These are phyloP conservation scores for Galago senegalensis DNA, from an alignment of 2,797 vertebrate species.

Conservation along the genomic window DNA sequence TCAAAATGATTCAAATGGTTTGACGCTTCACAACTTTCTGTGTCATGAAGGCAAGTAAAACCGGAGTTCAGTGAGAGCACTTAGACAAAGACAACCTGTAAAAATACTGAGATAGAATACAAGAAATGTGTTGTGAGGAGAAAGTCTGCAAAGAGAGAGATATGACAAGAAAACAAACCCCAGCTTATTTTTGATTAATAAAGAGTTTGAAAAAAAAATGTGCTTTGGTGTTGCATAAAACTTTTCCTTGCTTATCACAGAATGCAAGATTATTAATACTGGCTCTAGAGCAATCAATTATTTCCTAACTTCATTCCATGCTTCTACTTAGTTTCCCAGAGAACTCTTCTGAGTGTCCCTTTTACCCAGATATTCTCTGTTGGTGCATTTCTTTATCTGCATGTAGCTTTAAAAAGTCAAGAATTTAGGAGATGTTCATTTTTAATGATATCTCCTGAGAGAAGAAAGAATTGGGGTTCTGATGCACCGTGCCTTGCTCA, in stretches of 20 bases:
- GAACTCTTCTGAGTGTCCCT: background rate
- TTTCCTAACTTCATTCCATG: background rate
- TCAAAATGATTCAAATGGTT: slow-evolving; percentile 67
- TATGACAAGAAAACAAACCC: background rate
- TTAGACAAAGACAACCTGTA: background rate
- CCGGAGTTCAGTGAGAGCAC: background rate
- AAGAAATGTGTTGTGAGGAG: background rate
- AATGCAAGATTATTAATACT: slow-evolving; percentile 68
- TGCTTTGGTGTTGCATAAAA: slow-evolving; percentile 81
- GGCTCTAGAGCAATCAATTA: background rate
- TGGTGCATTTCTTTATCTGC: slow-evolving; percentile 66
- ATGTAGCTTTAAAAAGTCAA: slow-evolving; percentile 56
- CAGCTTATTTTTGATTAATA: background rate
- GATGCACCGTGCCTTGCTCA: background rate
- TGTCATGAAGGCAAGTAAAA: background rate
- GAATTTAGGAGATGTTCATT: slow-evolving; percentile 67
- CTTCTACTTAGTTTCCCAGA: slow-evolving; percentile 77
- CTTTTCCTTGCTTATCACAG: slow-evolving; percentile 76
- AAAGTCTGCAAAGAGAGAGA: background rate
- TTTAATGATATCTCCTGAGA: slow-evolving; percentile 76
- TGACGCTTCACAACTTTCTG: slow-evolving; percentile 5
- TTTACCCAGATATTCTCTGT: slow-evolving; percentile 36
- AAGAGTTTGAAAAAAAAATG: slow-evolving; percentile 72
- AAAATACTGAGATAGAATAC: background rate
- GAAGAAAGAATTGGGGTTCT: background rate